These are phyloP conservation scores for Chitala chitala DNA, from an alignment of 2,113 vertebrate species.

Conservation along the genomic window DNA sequence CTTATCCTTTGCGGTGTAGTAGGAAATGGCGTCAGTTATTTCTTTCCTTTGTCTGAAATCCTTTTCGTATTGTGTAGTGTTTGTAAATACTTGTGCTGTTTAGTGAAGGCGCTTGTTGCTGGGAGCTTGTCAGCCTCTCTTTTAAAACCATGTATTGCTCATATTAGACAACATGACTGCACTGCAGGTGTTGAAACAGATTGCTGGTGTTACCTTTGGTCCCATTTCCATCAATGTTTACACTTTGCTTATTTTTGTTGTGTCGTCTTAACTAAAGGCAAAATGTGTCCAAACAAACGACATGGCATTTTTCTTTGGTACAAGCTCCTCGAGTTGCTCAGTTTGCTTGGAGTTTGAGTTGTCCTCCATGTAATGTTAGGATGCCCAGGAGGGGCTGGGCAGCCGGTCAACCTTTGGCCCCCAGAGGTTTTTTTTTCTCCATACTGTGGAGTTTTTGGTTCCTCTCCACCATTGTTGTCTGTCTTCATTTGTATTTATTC, in stretches of 20 bases:
- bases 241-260: too few species aligned
- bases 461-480: too few species aligned
- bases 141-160: slow-evolving; percentile 1
- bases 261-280: background rate
- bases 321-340: slow-evolving; percentile 10
- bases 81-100: slow-evolving; percentile 19
- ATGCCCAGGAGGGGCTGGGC: too few species aligned
- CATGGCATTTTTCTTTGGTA: slow-evolving; percentile 14
- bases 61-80: slow-evolving; percentile 8
- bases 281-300: slow-evolving; percentile 20
- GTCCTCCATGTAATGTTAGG: slow-evolving; percentile 4
- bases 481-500: too few species aligned
- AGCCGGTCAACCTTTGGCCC: too few species aligned
- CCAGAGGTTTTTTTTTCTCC: too few species aligned
- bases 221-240: too few species aligned
- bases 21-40: slow-evolving; percentile 4
- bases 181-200: background rate
- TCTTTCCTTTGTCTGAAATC: slow-evolving; percentile 18
- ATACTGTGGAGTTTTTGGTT: too few species aligned
- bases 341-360: background rate
- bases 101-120: slow-evolving; percentile 13
- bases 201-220: background rate
- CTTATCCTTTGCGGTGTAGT: slow-evolving; percentile 15
- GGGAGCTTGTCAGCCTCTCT: slow-evolving; percentile 14
- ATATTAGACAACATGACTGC: slow-evolving; percentile 1